These are phyloP conservation scores for Rhynchomys soricoides DNA, from an alignment of 2,113 vertebrate species.

Conservation along the genomic window DNA sequence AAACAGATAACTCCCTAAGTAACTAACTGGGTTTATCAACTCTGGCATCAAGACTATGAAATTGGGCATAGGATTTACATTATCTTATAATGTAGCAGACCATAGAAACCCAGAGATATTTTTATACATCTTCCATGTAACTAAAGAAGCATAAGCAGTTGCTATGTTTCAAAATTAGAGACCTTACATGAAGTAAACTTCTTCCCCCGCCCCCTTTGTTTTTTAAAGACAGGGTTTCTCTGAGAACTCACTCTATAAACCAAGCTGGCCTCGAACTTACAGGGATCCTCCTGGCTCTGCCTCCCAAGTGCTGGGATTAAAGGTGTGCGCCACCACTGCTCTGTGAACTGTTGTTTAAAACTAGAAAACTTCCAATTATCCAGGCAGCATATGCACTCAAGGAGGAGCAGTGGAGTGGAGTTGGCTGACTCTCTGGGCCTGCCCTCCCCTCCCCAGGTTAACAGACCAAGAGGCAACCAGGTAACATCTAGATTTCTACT, in stretches of 20 bases:
- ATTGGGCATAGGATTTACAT: background rate
- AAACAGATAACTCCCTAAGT: background rate
- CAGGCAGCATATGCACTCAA: background rate
- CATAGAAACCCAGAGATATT: background rate
- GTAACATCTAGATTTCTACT: background rate
- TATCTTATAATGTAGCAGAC: background rate
- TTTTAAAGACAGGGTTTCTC: too few relatives aligned
- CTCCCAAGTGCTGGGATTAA: too few relatives aligned
- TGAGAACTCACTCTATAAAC: too few relatives aligned
- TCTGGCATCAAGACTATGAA: background rate
- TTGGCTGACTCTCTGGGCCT: background rate
- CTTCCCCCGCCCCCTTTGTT: background rate
- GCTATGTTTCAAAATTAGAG: constrained; percentile 48
- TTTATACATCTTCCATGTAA: background rate
- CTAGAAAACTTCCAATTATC: background rate
- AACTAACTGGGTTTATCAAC: background rate
- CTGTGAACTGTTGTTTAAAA: background rate
- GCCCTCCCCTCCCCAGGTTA: background rate
- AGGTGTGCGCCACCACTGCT: too few relatives aligned
- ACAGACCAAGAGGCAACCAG: background rate
- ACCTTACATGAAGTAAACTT: constrained; percentile 32
- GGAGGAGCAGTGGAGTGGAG: background rate
- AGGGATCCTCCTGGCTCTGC: too few relatives aligned
- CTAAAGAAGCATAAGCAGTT: background rate
- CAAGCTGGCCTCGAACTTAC: too few relatives aligned